phyloP scores from a whole-genome alignment of 2,113 vertebrate genomes.

The Athene cunicularia region DNA sequence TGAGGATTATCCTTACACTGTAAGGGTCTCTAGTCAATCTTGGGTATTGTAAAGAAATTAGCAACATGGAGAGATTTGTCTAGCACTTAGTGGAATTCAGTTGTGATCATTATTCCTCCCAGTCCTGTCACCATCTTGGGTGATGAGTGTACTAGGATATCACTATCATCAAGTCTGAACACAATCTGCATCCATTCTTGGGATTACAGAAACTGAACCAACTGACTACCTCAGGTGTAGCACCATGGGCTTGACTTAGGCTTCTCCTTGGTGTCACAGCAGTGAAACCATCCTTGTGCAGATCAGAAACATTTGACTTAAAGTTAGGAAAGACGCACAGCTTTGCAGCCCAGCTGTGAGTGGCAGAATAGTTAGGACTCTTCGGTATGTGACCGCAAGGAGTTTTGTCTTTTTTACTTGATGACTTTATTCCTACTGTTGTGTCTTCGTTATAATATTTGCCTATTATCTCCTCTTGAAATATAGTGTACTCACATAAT shows the following conservation, averaged over 20 bases:
- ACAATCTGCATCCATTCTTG: not conserved
- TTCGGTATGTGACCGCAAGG: not conserved
- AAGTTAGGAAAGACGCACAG: not conserved
- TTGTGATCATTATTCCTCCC: not conserved
- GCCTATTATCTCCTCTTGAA: not conserved
- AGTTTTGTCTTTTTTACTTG: not conserved
- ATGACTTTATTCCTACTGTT: not conserved
- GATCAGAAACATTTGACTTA: not conserved
- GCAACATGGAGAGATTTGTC: not conserved
- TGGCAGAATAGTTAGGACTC: not conserved
- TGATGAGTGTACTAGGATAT: not conserved
- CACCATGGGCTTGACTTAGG: not conserved
- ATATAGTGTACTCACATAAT: not conserved
- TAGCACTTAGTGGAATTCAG: not conserved
- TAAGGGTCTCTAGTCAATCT: not conserved
- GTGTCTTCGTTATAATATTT: not conserved
- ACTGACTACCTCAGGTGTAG: not conserved
- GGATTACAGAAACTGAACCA: not conserved
- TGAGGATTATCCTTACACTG: not conserved
- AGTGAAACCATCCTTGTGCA: not conserved
- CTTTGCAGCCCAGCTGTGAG: not conserved
- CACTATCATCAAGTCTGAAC: not conserved
- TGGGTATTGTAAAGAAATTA: not conserved
- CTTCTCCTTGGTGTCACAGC: not conserved
- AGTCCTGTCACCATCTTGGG: not conserved